Conservation (phyloP, 2,113 vertebrate species). For the Pluvianellus socialis region DNA sequence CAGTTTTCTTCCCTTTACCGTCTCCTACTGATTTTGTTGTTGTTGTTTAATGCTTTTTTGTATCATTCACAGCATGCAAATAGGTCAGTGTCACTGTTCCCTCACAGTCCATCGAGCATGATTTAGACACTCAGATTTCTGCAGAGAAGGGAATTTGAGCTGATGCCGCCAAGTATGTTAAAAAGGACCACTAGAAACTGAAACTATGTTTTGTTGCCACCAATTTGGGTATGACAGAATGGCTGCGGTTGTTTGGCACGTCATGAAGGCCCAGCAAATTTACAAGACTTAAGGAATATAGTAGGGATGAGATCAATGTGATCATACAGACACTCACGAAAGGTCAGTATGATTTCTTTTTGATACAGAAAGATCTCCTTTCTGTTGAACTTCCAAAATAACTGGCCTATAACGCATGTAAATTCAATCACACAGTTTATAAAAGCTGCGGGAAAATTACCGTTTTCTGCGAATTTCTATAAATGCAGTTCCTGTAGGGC, state of each 20-base stretch:
- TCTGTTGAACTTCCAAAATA: neutral
- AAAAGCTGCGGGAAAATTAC: neutral
- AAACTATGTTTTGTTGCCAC: neutral
- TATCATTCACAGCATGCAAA: neutral
- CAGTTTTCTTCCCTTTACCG: neutral
- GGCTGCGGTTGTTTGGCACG: neutral
- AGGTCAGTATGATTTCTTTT: neutral
- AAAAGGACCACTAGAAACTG: neutral
- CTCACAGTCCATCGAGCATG: neutral
- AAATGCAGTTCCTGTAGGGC: neutral
- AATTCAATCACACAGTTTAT: neutral
- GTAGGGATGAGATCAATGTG: neutral
- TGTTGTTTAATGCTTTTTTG: neutral
- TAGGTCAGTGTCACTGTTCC: neutral
- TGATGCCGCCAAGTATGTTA: neutral
- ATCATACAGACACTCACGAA: neutral
- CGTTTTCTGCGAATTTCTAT: neutral
- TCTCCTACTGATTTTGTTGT: neutral
- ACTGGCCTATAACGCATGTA: neutral
- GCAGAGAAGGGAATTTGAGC: neutral
- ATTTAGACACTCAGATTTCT: neutral
- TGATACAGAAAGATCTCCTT: neutral
- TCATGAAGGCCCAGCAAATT: neutral
- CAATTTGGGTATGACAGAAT: neutral
- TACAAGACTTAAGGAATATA: neutral